Base-by-base conservation (phyloP, 2,888 invertebrate genomes). In the Cheilosia vernalis region DNA sequence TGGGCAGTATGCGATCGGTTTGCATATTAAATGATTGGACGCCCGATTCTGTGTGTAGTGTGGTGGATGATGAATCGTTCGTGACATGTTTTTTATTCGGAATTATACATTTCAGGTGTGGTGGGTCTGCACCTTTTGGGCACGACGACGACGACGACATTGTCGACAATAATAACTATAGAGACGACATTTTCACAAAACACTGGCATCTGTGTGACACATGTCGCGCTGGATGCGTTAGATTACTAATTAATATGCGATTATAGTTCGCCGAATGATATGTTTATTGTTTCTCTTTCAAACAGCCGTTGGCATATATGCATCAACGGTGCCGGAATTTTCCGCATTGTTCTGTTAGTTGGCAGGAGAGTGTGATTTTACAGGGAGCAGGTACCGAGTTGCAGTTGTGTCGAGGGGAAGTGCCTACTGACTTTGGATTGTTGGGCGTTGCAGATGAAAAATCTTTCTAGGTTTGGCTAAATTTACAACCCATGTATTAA, bases 91-190 rank as follows among this genome's bases (percentile, higher is more conserved):
- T 81, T 74, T 56, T 67, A 81, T 74, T 74, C 74, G 69, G 55
- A 74, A 74, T 63, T 74, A 37, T 37, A 81, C 56, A 81, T 74
- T 81, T 74, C 74, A 81, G 81, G 81, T 81, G 81, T 69, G 81
- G 79, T 80, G 60, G 53, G 53, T 79, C 70, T 79, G 73, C 79
- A 80, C 81, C 74, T 81, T 69, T 74, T 69, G 74, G 74, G 74
- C 81, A 81, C 74, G 74, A 24, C 33, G 42, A 66, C 51, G 19
- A 60, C 40, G 47, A 72, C 44, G 51, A 66, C 47, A 40, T 37
- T 53, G 51, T 17, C 44, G 44, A 17, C 44, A 17, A 47, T 47
- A 47, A 9, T 17, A 47, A n/a, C 24, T 17, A 53, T 61, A 56
- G 53, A 55, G 49, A 70, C 78, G 56, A 64, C 51, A n/a, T 67